These are phyloP conservation scores for Peribatodes rhomboidaria DNA, from an alignment of 2,888 invertebrate genomes.

Conservation along the genomic window DNA sequence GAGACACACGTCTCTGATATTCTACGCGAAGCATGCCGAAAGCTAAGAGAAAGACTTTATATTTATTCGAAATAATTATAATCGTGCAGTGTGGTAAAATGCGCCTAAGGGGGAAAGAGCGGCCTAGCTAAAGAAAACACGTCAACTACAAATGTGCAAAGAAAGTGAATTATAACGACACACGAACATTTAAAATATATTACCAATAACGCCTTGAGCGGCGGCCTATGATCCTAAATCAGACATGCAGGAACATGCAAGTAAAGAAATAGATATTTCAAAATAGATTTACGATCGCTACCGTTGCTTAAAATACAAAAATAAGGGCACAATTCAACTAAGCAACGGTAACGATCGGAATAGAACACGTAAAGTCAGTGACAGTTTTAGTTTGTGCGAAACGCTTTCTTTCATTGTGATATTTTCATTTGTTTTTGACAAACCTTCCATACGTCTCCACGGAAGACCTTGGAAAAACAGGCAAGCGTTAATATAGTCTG, in stretches of 20 bases:
- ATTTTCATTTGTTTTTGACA: conserved; percentile 79
- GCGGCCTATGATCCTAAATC: conserved; percentile 84
- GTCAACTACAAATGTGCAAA: conserved; percentile 85
- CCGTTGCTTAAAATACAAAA: conserved; percentile 58
- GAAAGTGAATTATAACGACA: conserved; percentile 77
- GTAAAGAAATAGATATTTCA: conserved; percentile 76
- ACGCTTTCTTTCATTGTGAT: conserved; percentile 77
- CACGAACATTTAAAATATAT: conserved; percentile 77
- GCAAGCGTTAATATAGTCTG: conserved; percentile 79
- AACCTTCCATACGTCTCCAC: conserved; percentile 89
- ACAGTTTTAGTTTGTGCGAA: conserved; percentile 71
- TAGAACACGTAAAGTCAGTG: conserved; percentile 61
- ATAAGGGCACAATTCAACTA: conserved; percentile 43
- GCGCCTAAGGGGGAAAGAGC: conserved; percentile 83
- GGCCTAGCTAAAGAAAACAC: conserved; percentile 85
- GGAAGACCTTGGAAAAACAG: conserved; percentile 88
- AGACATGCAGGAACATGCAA: conserved; percentile 86
- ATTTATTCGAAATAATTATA: conserved; percentile 79
- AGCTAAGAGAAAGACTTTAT: conserved; percentile 80
- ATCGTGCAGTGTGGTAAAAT: conserved; percentile 86
- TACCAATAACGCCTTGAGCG: conserved; percentile 83
- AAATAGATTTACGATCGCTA: conserved; percentile 70
- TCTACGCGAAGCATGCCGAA: conserved; percentile 85
- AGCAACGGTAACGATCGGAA: conserved; percentile 74
- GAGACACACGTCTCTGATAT: conserved; percentile 60